phyloP scores from a whole-genome alignment of 2,113 vertebrate genomes.

The Microtus pennsylvanicus region DNA sequence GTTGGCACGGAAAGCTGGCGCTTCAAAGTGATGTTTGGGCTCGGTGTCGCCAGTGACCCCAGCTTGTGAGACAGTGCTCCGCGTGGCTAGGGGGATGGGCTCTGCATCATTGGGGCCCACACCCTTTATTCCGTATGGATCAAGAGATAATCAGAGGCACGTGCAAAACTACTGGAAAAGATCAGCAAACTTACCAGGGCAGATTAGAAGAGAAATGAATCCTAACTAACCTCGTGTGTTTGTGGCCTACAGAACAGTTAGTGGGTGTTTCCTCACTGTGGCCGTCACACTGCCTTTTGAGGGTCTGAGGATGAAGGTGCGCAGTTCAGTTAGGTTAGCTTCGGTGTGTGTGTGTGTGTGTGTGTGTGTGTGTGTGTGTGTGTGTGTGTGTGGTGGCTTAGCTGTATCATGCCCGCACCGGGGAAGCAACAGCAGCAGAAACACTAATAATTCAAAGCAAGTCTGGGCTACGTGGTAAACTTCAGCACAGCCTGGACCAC shows the following conservation, averaged over 20 bases:
- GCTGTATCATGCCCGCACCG: background rate
- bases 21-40: too few relatives aligned
- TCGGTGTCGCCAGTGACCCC: accelerated
- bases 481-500: background rate
- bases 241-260: background rate
- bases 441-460: background rate
- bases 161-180: background rate
- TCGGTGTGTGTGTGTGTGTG: too few relatives aligned
- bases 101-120: background rate
- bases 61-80: accelerated
- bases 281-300: accelerated
- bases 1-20: accelerated
- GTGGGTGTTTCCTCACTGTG: accelerated
- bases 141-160: background rate
- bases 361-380: too few relatives aligned
- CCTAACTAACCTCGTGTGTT: too few relatives aligned
- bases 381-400: too few relatives aligned
- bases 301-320: background rate
- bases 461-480: background rate
- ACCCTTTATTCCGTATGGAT: background rate
- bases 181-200: background rate
- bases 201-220: accelerated
- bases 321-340: background rate
- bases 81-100: accelerated
- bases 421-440: background rate